Evolutionary conservation across 2,888 invertebrate genomes (phyloP), one percentile per base, ranked within the genome.

Genomic region (Miltochrista miniata): DNA sequence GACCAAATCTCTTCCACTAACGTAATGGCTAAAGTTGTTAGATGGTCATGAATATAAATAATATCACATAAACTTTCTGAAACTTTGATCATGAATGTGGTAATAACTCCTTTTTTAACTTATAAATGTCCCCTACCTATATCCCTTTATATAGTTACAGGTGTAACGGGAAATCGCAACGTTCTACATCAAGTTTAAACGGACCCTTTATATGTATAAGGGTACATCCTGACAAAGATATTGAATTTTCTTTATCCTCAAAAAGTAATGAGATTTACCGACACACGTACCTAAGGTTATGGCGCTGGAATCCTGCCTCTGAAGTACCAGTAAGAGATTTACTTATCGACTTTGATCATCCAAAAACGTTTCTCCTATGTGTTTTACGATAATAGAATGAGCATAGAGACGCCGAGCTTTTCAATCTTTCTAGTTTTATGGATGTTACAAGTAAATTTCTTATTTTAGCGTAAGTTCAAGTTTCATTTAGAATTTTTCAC

Each of bases 261-360:
- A 72, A 77, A 81, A 79, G 85, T 84, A 86, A 85, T 85, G 76
- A 81, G 85, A 87, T 85, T 85, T 85, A 74, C 68, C 78, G 77
- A 85, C 79, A 83, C 75, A 81, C 79, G 82, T 81, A 73, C 79
- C n/a, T n/a, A n/a, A n/a, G n/a, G 71, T 75, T 79, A 78, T 72
- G 74, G 68, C 70, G 73, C 72, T 73, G 64, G 70, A 74, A 75
- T 75, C 75, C 73, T 55, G 51, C 68, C 61, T 59, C 61, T 68
- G 69, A 62, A 68, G 72, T 61, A 70, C 64, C 61, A 70, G 64
- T 63, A 59, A 69, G 68, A 74, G 79, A 77, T 77, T 79, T 76
- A 76, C 70, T 66, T 74, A 74, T 70, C 67, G 73, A 70, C 75
- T 83, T 83, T 83, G 80, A 83, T 81, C 76, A 78, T 73, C 69